Evolutionary conservation across 1,140 invertebrate genomes (phyloP).

Genomic region (Tetramorium parvispinum): DNA sequence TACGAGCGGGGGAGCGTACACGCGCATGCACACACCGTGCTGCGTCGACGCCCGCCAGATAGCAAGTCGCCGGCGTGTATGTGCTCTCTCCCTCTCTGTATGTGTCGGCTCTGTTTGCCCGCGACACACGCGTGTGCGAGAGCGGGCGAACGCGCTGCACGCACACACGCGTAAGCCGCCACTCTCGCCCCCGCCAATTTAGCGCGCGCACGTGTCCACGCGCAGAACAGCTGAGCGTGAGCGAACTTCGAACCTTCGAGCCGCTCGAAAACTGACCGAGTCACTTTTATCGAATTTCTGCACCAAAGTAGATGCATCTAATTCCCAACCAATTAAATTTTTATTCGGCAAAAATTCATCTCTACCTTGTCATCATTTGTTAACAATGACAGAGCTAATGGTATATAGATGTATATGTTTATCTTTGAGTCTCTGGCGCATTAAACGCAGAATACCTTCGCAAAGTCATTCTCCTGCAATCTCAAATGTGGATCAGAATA

Average conservation of each 20-base stretch:
- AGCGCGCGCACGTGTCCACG: constrained; percentile 84
- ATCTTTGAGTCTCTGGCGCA: not conserved
- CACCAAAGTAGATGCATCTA: too few relatives aligned
- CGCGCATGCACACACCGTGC: constrained; percentile 70
- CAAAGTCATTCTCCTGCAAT: not conserved
- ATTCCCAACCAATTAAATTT: not conserved
- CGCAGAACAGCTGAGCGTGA: constrained; percentile 84
- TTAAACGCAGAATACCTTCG: not conserved
- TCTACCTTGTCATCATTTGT: not conserved
- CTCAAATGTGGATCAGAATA: not conserved
- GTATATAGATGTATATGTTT: not conserved
- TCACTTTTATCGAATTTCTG: constrained; percentile 29
- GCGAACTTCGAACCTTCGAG: constrained; percentile 63
- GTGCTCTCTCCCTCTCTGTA: not conserved
- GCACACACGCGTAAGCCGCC: constrained; percentile 69
- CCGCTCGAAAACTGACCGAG: constrained; percentile 38
- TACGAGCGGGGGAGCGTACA: constrained; percentile 67
- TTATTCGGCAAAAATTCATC: not conserved
- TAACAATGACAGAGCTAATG: not conserved
- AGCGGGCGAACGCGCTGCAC: constrained; percentile 66
- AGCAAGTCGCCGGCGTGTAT: constrained; percentile 7
- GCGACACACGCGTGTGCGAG: constrained; percentile 64
- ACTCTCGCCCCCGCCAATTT: constrained; percentile 74
- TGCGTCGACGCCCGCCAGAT: constrained; percentile 62
- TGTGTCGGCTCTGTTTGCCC: not conserved